Percentiles rank a stretch among this genome's conserved stretches.
These are phyloP conservation scores for Leucophora obtusa DNA, from an alignment of 2,888 invertebrate species.

Conservation along the genomic window DNA sequence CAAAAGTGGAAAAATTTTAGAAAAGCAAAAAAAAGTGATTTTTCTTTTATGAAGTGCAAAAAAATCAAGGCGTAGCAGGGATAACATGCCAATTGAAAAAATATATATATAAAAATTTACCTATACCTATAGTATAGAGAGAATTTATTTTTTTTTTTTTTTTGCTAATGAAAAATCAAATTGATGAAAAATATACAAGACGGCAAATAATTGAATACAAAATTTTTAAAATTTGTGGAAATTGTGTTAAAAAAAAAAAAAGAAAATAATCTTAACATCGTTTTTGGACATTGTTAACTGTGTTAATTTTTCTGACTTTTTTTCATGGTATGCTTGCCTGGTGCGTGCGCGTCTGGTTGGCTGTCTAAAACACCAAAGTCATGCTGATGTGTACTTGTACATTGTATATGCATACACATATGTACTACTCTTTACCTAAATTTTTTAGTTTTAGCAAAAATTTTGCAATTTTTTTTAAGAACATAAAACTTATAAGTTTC, in stretches of 20 bases:
- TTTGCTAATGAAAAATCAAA: neutral
- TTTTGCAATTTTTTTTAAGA: neutral
- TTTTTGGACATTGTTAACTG: neutral
- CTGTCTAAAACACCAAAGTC: conserved; percentile 61
- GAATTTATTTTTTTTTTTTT: too few relatives aligned
- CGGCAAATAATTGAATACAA: neutral
- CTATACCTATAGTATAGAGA: conserved; percentile 18
- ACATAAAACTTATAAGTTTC: too few relatives aligned
- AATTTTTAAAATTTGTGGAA: neutral
- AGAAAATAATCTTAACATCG: neutral
- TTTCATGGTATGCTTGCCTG: conserved; percentile 33
- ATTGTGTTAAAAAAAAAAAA: neutral
- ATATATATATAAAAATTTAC: conserved; percentile 28
- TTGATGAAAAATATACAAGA: neutral
- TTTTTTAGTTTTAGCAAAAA: neutral
- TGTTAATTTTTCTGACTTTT: conserved; percentile 7
- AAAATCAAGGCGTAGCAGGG: conserved; percentile 60
- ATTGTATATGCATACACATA: conserved; percentile 13
- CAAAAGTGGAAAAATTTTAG: conserved; percentile 9
- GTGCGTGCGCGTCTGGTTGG: conserved; percentile 62
- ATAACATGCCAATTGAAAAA: conserved; percentile 42
- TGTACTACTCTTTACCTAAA: neutral
- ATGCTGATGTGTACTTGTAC: conserved; percentile 46
- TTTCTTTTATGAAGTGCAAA: conserved; percentile 39
- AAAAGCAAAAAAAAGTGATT: conserved; percentile 8